Conservation (phyloP, 2,888 invertebrate genomes). For the Philereme vetulata region DNA sequence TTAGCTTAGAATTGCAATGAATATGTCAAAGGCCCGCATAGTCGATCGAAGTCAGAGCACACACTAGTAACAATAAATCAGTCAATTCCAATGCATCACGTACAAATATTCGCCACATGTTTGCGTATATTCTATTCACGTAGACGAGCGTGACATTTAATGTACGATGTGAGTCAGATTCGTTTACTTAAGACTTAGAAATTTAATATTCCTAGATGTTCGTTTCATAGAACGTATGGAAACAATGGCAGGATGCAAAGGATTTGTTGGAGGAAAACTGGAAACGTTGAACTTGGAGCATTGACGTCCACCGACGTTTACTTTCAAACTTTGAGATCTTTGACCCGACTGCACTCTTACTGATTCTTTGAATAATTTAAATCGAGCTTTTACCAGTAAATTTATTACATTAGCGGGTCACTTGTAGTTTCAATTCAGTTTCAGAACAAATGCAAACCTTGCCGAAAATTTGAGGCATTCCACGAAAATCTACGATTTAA, state of each 20-base stretch:
- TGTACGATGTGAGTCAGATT: conserved; percentile 44
- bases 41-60: conserved; percentile 2
- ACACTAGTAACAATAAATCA: conserved; percentile 17
- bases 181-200: conserved; percentile 50
- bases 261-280: conserved; percentile 29
- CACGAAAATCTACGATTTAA: too few relatives aligned
- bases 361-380: too few relatives aligned
- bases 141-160: conserved; percentile 21
- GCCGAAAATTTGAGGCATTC: too few relatives aligned
- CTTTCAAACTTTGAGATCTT: background rate
- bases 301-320: conserved; percentile 19
- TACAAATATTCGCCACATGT: conserved; percentile 17
- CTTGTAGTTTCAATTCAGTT: too few relatives aligned
- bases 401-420: too few relatives aligned
- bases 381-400: too few relatives aligned
- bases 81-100: conserved; percentile 27
- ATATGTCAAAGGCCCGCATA: background rate
- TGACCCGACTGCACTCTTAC: background rate
- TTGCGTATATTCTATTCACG: conserved; percentile 41
- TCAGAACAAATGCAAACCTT: too few relatives aligned
- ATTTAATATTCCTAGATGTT: conserved; percentile 40
- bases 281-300: conserved; percentile 25
- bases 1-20: background rate
- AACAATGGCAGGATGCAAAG: conserved; percentile 24
- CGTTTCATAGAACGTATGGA: conserved; percentile 27